A percentile compares a stretch with the other conserved stretches of the same genome.
These are phyloP conservation scores for Thaumatotibia leucotreta DNA, from an alignment of 1,140 invertebrate species.

Conservation along the genomic window DNA sequence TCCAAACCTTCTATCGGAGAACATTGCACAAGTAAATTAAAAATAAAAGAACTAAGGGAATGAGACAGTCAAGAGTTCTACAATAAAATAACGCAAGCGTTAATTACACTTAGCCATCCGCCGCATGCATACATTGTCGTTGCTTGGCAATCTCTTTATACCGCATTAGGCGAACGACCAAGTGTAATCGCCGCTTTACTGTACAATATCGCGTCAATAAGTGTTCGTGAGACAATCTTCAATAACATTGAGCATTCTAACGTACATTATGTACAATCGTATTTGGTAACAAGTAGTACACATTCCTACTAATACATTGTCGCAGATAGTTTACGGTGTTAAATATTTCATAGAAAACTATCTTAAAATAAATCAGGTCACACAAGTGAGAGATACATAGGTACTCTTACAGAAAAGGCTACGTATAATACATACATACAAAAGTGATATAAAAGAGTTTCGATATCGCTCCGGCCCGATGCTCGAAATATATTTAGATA, in stretches of 20 bases:
- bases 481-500: constrained; percentile 24
- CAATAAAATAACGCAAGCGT: background rate
- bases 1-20: background rate
- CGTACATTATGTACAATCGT: constrained; percentile 46
- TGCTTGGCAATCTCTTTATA: constrained; percentile 50
- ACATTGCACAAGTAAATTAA: background rate
- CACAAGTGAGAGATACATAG: constrained; percentile 56
- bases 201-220: constrained; percentile 28
- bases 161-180: too few relatives aligned
- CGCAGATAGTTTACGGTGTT: constrained; percentile 45
- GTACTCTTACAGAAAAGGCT: constrained; percentile 21
- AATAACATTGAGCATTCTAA: constrained; percentile 41
- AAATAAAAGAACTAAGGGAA: background rate
- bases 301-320: constrained; percentile 25
- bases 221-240: constrained; percentile 26
- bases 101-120: too few relatives aligned
- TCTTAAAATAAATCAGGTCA: constrained; percentile 74
- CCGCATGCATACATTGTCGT: too few relatives aligned
- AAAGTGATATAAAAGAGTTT: constrained; percentile 22
- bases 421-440: constrained; percentile 34
- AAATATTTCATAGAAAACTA: constrained; percentile 52
- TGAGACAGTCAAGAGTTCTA: constrained; percentile 5
- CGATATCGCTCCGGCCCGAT: constrained; percentile 29
- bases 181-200: too few relatives aligned
- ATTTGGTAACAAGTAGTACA: constrained; percentile 62